A percentile compares a stretch with the other conserved stretches of the same genome.
Conservation (phyloP, 2,888 invertebrate genomes). For the Drosophila anomalata region DNA sequence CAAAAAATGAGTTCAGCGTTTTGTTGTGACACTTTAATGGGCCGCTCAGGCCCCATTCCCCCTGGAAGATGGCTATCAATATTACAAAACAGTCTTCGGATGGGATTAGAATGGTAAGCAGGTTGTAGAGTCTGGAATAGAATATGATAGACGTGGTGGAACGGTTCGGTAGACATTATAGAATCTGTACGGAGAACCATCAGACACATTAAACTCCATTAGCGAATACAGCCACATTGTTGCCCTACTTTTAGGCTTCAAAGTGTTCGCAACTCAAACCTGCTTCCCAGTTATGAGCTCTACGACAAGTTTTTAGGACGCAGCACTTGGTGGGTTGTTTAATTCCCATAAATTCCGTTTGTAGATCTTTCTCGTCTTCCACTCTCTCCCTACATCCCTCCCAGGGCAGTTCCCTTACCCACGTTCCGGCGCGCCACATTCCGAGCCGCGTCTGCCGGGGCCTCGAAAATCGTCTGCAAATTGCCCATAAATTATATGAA, state of each 20-base stretch:
- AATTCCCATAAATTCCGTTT: slow-evolving; percentile 38
- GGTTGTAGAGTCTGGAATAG: neutral
- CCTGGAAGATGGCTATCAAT: slow-evolving; percentile 30
- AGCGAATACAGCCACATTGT: neutral
- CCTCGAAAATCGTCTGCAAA: slow-evolving; percentile 52
- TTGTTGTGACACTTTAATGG: slow-evolving; percentile 77
- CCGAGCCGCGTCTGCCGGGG: slow-evolving; percentile 5
- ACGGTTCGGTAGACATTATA: neutral
- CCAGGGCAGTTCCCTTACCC: slow-evolving; percentile 3
- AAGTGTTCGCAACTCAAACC: neutral
- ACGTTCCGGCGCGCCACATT: neutral
- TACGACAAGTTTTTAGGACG: neutral
- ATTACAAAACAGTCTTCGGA: slow-evolving; percentile 39
- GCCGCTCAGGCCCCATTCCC: slow-evolving; percentile 16
- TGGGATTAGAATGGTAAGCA: slow-evolving; percentile 32
- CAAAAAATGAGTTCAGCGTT: slow-evolving; percentile 73
- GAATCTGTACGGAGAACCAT: neutral
- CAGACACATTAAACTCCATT: neutral
- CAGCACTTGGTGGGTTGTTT: slow-evolving; percentile 18
- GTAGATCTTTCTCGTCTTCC: slow-evolving; percentile 28
- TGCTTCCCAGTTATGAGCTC: neutral
- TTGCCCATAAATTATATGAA: slow-evolving; percentile 69
- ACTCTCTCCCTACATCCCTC: slow-evolving; percentile 4
- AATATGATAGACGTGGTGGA: neutral
- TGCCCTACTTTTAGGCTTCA: neutral